Evolutionary conservation across 2,113 vertebrate species (phyloP).

Genomic region (Cheirogaleus medius): DNA sequence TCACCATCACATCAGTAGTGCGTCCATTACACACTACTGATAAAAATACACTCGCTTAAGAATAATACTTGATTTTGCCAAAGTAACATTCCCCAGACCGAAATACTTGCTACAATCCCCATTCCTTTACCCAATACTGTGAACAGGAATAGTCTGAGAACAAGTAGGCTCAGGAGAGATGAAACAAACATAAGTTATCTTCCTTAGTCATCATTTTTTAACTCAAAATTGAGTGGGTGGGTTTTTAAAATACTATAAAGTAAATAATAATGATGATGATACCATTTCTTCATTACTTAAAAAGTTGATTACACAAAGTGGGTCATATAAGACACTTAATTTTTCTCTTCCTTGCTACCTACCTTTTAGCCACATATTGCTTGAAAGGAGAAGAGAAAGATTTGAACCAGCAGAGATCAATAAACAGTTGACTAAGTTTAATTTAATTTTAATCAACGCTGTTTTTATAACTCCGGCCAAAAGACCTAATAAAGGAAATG

Average conservation of each 20-base stretch:
- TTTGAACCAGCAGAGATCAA: not conserved
- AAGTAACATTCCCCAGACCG: not conserved
- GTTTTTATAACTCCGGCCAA: not conserved
- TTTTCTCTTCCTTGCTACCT: not conserved
- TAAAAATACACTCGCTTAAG: not conserved
- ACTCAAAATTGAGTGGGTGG: not conserved
- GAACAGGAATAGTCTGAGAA: not conserved
- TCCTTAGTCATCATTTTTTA: not conserved
- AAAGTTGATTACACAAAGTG: not conserved
- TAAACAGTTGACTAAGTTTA: slow-evolving; percentile 16
- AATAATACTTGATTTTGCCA: not conserved
- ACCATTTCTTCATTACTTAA: not conserved
- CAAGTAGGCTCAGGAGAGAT: not conserved
- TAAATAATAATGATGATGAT: not conserved
- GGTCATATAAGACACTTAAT: not conserved
- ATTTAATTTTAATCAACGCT: slow-evolving; percentile 6
- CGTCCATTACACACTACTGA: not conserved
- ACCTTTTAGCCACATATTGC: not conserved
- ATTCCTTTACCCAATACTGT: not conserved
- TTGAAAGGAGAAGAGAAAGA: not conserved
- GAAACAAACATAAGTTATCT: not conserved
- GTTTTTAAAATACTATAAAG: not conserved
- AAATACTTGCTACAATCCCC: not conserved
- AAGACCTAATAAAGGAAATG: slow-evolving; percentile 53
- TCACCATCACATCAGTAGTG: not conserved